Percentiles rank a stretch among this genome's conserved stretches.
These are phyloP conservation scores for Chaetura pelagica DNA, from an alignment of 2,113 vertebrate genomes.

Conservation along the genomic window DNA sequence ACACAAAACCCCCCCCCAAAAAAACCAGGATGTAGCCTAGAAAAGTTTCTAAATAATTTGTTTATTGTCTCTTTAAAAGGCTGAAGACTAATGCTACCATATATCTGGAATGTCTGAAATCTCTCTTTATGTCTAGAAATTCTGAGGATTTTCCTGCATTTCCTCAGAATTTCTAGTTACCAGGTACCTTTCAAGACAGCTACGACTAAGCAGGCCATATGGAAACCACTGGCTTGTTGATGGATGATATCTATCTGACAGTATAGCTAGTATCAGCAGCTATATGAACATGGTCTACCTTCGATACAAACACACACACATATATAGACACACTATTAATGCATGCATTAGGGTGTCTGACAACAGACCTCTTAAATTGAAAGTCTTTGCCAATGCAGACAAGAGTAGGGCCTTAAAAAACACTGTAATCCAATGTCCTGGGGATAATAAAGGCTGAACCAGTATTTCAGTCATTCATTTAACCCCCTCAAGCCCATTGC, in stretches of 20 bases:
- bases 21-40: not conserved
- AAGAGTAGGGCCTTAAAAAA: slow-evolving; percentile 46
- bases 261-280: not conserved
- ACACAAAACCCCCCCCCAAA: no score
- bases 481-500: not conserved
- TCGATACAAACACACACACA: not conserved
- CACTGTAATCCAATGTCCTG: slow-evolving; percentile 15
- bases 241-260: not conserved
- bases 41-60: not conserved
- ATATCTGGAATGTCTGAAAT: not conserved
- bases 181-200: not conserved
- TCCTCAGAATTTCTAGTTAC: not conserved
- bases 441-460: slow-evolving; percentile 7
- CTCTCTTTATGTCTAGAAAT: not conserved
- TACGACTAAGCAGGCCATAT: not conserved
- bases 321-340: not conserved
- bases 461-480: not conserved
- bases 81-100: not conserved
- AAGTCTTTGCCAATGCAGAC: slow-evolving; percentile 49
- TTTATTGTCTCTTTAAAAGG: not conserved
- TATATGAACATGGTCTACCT: not conserved
- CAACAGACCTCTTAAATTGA: slow-evolving; percentile 51
- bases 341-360: slow-evolving; percentile 62
- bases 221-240: not conserved
- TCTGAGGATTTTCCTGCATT: not conserved